Conservation (phyloP, 2,888 invertebrate species). For the Icerya purchasi region DNA sequence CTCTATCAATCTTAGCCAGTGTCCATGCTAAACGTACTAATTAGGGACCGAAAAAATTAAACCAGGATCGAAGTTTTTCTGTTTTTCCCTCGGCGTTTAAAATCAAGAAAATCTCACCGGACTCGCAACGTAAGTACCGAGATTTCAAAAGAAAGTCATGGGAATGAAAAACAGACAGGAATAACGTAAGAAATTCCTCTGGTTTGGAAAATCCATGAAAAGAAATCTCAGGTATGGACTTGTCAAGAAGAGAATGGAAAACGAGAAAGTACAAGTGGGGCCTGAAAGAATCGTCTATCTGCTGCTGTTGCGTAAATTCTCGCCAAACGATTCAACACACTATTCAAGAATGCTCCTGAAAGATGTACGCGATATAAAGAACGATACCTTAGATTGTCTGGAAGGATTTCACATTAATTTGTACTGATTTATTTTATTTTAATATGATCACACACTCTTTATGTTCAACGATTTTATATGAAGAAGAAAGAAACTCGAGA, state of each 20-base stretch:
- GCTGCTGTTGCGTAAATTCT: background rate
- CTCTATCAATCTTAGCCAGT: too few relatives aligned
- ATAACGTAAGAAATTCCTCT: background rate
- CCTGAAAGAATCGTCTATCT: background rate
- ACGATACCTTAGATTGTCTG: background rate
- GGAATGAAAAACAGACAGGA: background rate
- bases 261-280: background rate
- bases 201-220: background rate
- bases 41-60: background rate
- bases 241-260: background rate
- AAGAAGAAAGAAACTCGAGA: too few relatives aligned
- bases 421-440: background rate
- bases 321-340: background rate
- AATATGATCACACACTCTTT: too few relatives aligned
- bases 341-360: background rate
- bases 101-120: background rate
- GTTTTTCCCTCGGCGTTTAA: background rate
- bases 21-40: too few relatives aligned
- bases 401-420: background rate
- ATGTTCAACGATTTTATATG: too few relatives aligned
- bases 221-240: background rate
- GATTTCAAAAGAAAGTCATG: background rate
- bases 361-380: background rate
- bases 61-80: background rate
- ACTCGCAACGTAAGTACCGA: background rate